phyloP scores from a whole-genome alignment of 1,140 invertebrate species.

The Atopsyche davidsoni region DNA sequence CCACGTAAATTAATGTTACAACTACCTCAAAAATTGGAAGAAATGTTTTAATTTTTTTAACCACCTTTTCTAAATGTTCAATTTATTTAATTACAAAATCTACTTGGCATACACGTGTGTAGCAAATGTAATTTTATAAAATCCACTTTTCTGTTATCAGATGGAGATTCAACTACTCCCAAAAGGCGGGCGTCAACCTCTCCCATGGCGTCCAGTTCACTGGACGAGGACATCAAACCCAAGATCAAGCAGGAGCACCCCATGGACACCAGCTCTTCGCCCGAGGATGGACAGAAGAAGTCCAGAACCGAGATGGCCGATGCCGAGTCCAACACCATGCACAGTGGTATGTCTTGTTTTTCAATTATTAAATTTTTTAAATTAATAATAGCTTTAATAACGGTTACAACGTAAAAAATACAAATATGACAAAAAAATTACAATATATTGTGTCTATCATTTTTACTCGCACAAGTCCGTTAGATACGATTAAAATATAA shows the following conservation, averaged over 20 bases:
- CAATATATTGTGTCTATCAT: too few species aligned
- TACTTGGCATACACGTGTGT: constrained; percentile 7
- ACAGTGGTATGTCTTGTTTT: constrained; percentile 68
- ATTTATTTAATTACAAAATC: too few species aligned
- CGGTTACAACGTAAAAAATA: too few species aligned
- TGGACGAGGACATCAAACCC: constrained; percentile 63
- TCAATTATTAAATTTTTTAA: too few species aligned
- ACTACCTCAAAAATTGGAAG: too few species aligned
- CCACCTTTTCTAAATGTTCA: too few species aligned
- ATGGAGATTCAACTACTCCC: constrained; percentile 51
- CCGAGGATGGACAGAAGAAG: constrained; percentile 58
- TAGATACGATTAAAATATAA: too few species aligned
- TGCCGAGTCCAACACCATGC: constrained; percentile 81
- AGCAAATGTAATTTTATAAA: neutral
- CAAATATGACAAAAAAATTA: too few species aligned
- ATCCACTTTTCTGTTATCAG: constrained; percentile 27
- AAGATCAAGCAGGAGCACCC: constrained; percentile 66
- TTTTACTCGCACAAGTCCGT: too few species aligned
- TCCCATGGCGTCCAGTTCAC: constrained; percentile 54
- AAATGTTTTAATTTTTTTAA: too few species aligned
- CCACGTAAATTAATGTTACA: too few species aligned
- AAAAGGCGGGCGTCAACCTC: constrained; percentile 60
- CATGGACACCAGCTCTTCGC: constrained; percentile 54
- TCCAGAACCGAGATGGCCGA: constrained; percentile 74
- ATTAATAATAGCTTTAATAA: too few species aligned